phyloP scores from a whole-genome alignment of 2,797 vertebrate genomes.

The Pseudocheirus occidentalis region DNA sequence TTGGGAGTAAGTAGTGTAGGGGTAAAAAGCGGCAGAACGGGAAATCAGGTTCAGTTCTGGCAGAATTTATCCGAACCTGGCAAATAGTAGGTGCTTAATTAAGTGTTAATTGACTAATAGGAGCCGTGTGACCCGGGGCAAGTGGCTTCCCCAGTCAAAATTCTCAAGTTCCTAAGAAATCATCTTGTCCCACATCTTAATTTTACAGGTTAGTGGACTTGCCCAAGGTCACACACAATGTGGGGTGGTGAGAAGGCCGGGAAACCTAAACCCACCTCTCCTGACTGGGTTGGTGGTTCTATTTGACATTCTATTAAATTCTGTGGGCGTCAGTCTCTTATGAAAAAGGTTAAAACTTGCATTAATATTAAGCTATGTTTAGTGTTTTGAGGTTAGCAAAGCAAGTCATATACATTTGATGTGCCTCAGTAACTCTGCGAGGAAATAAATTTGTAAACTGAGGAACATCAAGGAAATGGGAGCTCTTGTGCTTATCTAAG shows the following conservation, averaged over 20 bases:
- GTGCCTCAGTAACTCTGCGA: background rate
- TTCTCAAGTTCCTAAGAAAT: background rate
- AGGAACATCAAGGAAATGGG: background rate
- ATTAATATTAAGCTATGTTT: background rate
- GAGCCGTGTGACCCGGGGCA: background rate
- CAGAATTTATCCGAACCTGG: background rate
- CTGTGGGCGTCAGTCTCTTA: background rate
- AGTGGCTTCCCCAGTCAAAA: background rate
- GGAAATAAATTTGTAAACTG: background rate
- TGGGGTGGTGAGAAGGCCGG: background rate
- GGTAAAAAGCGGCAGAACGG: background rate
- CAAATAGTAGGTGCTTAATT: background rate
- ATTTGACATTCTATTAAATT: background rate
- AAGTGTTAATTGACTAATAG: background rate
- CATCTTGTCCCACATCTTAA: background rate
- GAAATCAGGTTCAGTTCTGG: background rate
- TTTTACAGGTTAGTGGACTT: background rate
- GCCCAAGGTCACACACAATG: background rate
- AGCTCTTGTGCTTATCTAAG: background rate
- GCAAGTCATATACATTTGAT: background rate
- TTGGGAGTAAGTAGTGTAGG: background rate
- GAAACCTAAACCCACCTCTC: background rate
- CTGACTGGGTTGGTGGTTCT: background rate
- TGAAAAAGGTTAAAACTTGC: background rate
- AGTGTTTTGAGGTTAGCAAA: background rate